Evolutionary conservation across 2,888 invertebrate species (phyloP).

Genomic region (Acleris holmiana): DNA sequence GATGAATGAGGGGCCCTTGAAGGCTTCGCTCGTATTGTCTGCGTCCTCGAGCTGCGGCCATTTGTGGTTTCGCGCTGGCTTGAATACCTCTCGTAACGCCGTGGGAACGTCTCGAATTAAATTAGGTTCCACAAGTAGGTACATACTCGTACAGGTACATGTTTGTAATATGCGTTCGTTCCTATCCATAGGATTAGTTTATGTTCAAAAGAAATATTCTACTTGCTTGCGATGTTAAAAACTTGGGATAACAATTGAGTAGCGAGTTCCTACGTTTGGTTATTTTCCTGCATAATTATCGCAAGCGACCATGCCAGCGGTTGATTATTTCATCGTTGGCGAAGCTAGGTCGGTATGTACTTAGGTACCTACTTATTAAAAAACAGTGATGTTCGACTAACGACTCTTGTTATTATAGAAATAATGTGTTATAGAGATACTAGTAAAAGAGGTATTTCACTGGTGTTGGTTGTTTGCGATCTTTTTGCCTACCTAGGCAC

Average conservation of each 20-base stretch:
- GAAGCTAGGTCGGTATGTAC: neutral
- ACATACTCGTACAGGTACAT: neutral
- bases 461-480: neutral
- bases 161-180: neutral
- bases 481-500: constrained; percentile 2
- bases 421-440: too few relatives aligned
- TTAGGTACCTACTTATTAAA: neutral
- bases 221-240: neutral
- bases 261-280: too few relatives aligned
- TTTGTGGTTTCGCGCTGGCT: constrained; percentile 53
- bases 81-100: constrained; percentile 52
- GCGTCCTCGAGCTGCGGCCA: constrained; percentile 53
- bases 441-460: neutral
- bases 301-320: neutral
- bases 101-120: constrained; percentile 55
- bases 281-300: constrained; percentile 25
- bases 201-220: neutral
- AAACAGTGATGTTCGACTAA: neutral
- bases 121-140: constrained; percentile 17
- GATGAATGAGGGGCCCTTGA: constrained; percentile 71
- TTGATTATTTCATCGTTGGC: constrained; percentile 2
- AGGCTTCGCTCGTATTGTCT: constrained; percentile 65
- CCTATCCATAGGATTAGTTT: neutral
- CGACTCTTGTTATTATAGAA: neutral
- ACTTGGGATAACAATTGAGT: constrained; percentile 9